A percentile compares a stretch with the other conserved stretches of the same genome.
Conservation (phyloP, 2,113 vertebrate species). For the Proterorhinus semilunaris region DNA sequence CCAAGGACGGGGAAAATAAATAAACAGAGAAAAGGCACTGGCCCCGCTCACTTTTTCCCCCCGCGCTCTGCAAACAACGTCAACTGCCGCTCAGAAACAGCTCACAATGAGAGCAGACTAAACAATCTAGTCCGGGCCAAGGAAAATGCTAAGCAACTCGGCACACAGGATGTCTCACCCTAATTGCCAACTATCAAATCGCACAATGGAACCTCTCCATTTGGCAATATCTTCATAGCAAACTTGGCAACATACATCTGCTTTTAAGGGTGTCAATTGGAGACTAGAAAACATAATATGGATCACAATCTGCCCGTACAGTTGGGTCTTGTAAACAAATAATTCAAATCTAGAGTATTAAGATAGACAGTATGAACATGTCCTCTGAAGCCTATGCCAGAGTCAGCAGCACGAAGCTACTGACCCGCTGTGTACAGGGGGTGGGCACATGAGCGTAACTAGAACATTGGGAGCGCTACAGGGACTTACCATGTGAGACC, state of each 20-base stretch:
- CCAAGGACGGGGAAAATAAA: constrained; percentile 85
- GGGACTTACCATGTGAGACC: constrained; percentile 52
- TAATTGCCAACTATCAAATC: constrained; percentile 85
- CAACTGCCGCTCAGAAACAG: constrained; percentile 86
- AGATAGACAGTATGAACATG: constrained; percentile 64
- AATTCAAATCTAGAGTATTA: constrained; percentile 64
- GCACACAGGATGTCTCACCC: constrained; percentile 83
- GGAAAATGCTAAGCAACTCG: constrained; percentile 87
- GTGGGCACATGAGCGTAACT: constrained; percentile 55
- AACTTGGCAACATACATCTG: constrained; percentile 63
- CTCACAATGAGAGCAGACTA: constrained; percentile 91
- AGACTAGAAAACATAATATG: constrained; percentile 22
- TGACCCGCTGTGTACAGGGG: constrained; percentile 39
- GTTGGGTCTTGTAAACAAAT: constrained; percentile 61
- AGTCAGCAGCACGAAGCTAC: constrained; percentile 23
- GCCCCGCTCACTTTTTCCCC: constrained; percentile 83
- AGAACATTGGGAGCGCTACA: constrained; percentile 59
- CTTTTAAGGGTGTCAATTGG: constrained; percentile 64
- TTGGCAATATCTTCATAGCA: constrained; percentile 79
- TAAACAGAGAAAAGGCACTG: constrained; percentile 77
- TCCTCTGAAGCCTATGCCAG: constrained; percentile 49
- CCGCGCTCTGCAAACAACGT: constrained; percentile 89
- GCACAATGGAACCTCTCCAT: constrained; percentile 84
- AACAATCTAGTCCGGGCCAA: constrained; percentile 86
- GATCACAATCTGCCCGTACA: constrained; percentile 24